Percentiles rank a stretch among this genome's conserved stretches.
These are phyloP conservation scores for Dendrocincla fuliginosa DNA, from an alignment of 2,797 vertebrate species.

Conservation along the genomic window DNA sequence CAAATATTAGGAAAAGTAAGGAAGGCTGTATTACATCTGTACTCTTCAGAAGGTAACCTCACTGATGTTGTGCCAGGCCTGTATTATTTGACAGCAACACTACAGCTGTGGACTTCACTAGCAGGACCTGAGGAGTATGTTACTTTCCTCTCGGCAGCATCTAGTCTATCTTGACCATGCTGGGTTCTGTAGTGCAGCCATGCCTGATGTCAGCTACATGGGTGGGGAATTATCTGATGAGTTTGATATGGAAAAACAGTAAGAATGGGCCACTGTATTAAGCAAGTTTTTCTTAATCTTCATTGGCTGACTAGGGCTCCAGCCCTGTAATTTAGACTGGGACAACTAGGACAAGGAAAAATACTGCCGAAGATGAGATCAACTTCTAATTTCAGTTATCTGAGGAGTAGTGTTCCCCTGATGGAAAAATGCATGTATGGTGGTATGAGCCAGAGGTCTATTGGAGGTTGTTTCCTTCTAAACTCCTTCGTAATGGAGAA, in stretches of 20 bases:
- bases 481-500: not conserved
- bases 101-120: not conserved
- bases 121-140: not conserved
- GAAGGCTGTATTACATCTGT: not conserved
- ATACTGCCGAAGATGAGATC: not conserved
- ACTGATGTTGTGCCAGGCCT: not conserved
- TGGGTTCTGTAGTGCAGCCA: not conserved
- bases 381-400: conserved; percentile 30
- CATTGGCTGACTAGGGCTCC: not conserved
- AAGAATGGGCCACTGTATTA: not conserved
- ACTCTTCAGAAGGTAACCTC: not conserved
- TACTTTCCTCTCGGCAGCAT: not conserved
- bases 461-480: not conserved
- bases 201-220: not conserved
- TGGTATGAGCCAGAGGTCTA: not conserved
- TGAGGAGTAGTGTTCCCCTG: not conserved
- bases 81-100: not conserved
- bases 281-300: not conserved
- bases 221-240: not conserved
- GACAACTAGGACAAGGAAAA: not conserved
- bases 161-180: not conserved
- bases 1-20: not conserved
- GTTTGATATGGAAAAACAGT: not conserved
- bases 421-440: not conserved
- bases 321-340: not conserved